These are phyloP conservation scores for Eilema sororculum DNA, from an alignment of 2,888 invertebrate genomes.

Conservation along the genomic window DNA sequence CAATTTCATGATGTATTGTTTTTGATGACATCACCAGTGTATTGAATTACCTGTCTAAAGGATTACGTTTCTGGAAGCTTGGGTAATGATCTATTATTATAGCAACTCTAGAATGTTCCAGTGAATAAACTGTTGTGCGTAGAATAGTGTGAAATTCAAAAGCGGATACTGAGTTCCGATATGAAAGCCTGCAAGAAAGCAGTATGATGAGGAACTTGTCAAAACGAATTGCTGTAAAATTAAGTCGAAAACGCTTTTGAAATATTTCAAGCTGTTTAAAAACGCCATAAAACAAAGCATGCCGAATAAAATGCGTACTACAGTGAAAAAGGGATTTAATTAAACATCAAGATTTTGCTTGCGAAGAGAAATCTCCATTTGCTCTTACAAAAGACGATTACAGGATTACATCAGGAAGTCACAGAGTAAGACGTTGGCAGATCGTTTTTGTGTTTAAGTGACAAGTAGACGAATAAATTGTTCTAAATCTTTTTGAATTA, in stretches of 20 bases:
- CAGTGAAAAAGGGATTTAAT: neutral
- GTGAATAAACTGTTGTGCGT: neutral
- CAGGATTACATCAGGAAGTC: neutral
- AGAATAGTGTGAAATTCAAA: neutral
- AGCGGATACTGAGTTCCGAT: too few relatives aligned
- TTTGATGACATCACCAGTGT: conserved; percentile 5
- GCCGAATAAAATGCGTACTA: neutral
- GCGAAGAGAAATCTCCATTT: neutral
- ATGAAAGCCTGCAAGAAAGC: too few relatives aligned
- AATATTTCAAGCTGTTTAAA: neutral
- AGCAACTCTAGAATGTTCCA: neutral
- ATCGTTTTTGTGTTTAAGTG: neutral
- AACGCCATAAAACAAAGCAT: neutral
- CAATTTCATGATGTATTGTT: neutral
- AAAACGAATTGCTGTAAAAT: neutral
- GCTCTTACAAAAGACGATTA: neutral
- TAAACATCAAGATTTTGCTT: neutral
- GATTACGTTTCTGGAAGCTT: neutral
- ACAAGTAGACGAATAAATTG: neutral
- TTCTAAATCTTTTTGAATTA: neutral
- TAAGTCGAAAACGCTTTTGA: neutral
- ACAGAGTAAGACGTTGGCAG: neutral
- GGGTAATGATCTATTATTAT: neutral
- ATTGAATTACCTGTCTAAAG: neutral
- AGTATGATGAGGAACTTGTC: neutral